Conservation (phyloP, 2,113 vertebrate genomes). For the Chlorodrepanis virens region DNA sequence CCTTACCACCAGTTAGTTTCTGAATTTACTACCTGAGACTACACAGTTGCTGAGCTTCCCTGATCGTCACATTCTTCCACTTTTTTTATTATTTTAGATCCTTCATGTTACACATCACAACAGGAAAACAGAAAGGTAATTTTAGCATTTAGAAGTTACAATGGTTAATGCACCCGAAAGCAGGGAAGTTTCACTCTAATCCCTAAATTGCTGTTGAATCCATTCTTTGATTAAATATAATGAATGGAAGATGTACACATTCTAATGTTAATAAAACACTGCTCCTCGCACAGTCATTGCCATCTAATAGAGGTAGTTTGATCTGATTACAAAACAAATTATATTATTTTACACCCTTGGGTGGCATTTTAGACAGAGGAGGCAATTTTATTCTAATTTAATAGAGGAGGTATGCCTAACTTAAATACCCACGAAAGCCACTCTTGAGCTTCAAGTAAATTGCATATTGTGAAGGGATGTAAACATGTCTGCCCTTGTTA, state of each 20-base stretch:
- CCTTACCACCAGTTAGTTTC: neutral
- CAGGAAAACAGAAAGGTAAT: neutral
- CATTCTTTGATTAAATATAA: conserved; percentile 57
- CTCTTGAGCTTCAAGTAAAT: conserved; percentile 50
- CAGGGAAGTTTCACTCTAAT: conserved; percentile 4
- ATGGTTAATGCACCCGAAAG: neutral
- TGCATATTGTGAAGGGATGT: conserved; percentile 22
- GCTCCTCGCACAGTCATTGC: neutral
- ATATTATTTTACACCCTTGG: conserved; percentile 57
- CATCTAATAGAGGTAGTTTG: conserved; percentile 56
- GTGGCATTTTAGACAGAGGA: conserved; percentile 56
- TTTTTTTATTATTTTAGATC: neutral
- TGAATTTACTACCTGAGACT: neutral
- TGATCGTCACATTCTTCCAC: neutral
- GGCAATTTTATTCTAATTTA: conserved; percentile 67
- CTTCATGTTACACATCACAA: neutral
- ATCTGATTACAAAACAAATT: conserved; percentile 69
- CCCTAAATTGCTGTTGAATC: conserved; percentile 27
- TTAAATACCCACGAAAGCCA: conserved; percentile 52
- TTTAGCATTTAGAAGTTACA: neutral
- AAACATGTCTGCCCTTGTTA: conserved; percentile 2
- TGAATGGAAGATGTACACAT: conserved; percentile 13
- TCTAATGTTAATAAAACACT: conserved; percentile 66
- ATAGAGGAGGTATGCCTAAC: conserved; percentile 49
- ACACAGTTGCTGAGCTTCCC: neutral